Evolutionary conservation across 2,888 invertebrate species (phyloP).

Genomic region (Melieria picta): DNA sequence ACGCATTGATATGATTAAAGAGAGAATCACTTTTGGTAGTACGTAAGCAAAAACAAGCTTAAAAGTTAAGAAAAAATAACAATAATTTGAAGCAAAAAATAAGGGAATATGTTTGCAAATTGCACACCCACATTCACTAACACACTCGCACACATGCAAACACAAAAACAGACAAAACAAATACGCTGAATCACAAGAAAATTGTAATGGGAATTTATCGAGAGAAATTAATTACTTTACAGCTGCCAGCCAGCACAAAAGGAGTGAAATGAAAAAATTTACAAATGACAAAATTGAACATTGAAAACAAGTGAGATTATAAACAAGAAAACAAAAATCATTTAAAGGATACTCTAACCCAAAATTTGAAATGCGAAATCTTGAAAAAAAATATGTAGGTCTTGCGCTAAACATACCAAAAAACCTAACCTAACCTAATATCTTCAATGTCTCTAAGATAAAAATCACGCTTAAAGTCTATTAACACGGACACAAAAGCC

Average conservation of each 20-base stretch:
- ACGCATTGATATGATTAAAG: neutral
- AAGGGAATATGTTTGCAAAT: neutral
- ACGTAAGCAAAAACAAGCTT: neutral
- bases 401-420: no score
- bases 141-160: conserved; percentile 10
- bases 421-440: no score
- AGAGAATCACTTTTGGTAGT: neutral
- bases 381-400: neutral
- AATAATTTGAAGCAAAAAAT: neutral
- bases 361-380: neutral
- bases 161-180: conserved; percentile 13
- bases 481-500: no score
- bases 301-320: neutral
- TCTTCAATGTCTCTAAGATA: no score
- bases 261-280: no score
- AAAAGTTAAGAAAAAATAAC: neutral
- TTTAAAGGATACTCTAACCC: neutral
- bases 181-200: no score
- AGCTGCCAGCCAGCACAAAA: conserved; percentile 21
- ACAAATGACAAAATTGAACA: neutral
- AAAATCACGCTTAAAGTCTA: no score
- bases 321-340: neutral
- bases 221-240: conserved; percentile 34
- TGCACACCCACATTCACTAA: neutral
- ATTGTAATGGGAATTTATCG: conserved; percentile 11